Conservation (phyloP, 2,797 vertebrate genomes). For the Sebastes nivosus region DNA sequence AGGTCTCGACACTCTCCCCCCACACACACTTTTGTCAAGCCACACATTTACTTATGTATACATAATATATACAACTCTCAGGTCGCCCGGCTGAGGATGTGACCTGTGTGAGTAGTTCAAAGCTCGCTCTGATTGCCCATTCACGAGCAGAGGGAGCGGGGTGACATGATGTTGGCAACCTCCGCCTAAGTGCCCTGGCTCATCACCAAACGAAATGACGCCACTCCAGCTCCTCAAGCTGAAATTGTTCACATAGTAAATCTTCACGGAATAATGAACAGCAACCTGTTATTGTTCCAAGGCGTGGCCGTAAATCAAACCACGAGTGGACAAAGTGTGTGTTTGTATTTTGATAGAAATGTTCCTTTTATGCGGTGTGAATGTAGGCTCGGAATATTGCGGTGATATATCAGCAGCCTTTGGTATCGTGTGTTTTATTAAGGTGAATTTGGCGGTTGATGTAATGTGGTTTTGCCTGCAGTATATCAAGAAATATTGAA, state of each 20-base stretch:
- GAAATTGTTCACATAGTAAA: constrained; percentile 65
- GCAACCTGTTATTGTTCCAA: constrained; percentile 53
- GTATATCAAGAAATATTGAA: constrained; percentile 32
- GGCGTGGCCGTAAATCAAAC: constrained; percentile 51
- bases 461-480: constrained; percentile 34
- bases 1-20: not conserved
- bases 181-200: constrained; percentile 41
- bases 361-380: constrained; percentile 34
- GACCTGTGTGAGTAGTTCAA: constrained; percentile 18
- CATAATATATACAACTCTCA: constrained; percentile 52
- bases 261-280: constrained; percentile 60
- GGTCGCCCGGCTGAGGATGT: constrained; percentile 16
- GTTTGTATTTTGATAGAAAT: constrained; percentile 57
- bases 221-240: constrained; percentile 18
- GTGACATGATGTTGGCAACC: constrained; percentile 49
- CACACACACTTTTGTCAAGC: constrained; percentile 11
- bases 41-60: constrained; percentile 44
- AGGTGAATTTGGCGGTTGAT: constrained; percentile 32
- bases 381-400: constrained; percentile 8
- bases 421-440: constrained; percentile 22
- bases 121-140: constrained; percentile 40
- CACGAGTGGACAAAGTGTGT: constrained; percentile 36
- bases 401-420: constrained; percentile 22
- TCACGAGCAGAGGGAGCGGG: constrained; percentile 15
- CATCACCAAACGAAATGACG: constrained; percentile 62